Conservation (phyloP, 2,888 invertebrate species). For the Helleia helle region DNA sequence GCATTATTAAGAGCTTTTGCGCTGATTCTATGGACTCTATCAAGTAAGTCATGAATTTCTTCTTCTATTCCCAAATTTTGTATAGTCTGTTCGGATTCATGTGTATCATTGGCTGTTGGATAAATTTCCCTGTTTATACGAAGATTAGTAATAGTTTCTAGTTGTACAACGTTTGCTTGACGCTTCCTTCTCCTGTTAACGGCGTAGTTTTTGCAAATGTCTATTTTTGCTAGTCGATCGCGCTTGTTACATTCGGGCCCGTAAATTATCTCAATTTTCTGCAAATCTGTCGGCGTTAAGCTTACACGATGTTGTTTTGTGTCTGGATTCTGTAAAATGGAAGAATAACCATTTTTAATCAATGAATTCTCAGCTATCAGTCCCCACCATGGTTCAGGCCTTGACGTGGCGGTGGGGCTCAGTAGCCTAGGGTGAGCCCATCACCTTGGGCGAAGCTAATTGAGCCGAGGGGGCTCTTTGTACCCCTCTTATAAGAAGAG, state of each 20-base stretch:
- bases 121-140: background rate
- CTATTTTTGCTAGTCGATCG: conserved; percentile 46
- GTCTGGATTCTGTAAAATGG: conserved; percentile 35
- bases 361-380: too few species aligned
- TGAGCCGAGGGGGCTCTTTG: too few species aligned
- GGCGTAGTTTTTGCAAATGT: conserved; percentile 50
- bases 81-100: conserved; percentile 13
- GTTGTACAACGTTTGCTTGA: conserved; percentile 13
- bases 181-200: conserved; percentile 31
- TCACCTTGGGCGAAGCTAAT: too few species aligned
- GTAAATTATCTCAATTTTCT: conserved; percentile 49
- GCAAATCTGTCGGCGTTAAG: conserved; percentile 36
- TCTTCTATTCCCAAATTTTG: conserved; percentile 33
- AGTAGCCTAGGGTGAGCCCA: too few species aligned
- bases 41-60: conserved; percentile 35
- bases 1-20: conserved; percentile 34
- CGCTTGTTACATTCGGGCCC: conserved; percentile 42
- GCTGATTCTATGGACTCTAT: conserved; percentile 35
- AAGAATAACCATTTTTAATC: too few species aligned
- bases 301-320: conserved; percentile 33
- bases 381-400: too few species aligned
- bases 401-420: too few species aligned
- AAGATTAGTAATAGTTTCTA: background rate
- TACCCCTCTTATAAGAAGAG: too few species aligned
- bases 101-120: background rate